Conservation (phyloP, 2,113 vertebrate genomes). For the Pontoporia blainvillei region DNA sequence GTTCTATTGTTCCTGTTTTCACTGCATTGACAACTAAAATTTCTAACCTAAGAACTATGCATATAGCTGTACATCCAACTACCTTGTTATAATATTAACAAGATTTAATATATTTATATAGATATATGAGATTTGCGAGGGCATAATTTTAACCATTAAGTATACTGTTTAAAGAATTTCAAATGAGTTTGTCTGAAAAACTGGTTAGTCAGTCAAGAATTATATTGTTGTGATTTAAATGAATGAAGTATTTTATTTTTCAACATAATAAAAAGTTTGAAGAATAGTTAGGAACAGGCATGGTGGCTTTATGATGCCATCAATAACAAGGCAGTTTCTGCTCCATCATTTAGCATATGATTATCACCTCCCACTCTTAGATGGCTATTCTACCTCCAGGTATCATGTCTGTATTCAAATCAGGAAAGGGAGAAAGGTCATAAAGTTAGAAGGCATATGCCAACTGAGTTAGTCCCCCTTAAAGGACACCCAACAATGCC, state of each 20-base stretch:
- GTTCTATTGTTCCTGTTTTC: neutral
- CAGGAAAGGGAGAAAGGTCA: neutral
- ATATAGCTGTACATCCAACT: neutral
- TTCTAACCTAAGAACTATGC: neutral
- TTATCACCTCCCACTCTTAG: neutral
- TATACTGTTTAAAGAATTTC: neutral
- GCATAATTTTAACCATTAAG: neutral
- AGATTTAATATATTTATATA: neutral
- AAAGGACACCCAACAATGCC: neutral
- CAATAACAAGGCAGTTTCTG: neutral
- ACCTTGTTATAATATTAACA: neutral
- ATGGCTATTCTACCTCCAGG: neutral
- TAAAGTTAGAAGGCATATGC: neutral
- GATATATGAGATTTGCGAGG: neutral
- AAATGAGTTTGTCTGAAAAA: neutral
- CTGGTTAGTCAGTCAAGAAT: neutral
- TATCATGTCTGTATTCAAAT: neutral
- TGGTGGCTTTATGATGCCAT: neutral
- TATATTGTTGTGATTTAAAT: neutral
- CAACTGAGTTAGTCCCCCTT: neutral
- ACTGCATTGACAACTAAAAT: neutral
- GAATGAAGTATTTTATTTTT: neutral
- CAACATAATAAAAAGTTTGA: neutral
- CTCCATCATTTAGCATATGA: neutral
- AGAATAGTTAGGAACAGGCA: neutral